phyloP scores from a whole-genome alignment of 1,140 invertebrate species.

The Drosophila saltans region DNA sequence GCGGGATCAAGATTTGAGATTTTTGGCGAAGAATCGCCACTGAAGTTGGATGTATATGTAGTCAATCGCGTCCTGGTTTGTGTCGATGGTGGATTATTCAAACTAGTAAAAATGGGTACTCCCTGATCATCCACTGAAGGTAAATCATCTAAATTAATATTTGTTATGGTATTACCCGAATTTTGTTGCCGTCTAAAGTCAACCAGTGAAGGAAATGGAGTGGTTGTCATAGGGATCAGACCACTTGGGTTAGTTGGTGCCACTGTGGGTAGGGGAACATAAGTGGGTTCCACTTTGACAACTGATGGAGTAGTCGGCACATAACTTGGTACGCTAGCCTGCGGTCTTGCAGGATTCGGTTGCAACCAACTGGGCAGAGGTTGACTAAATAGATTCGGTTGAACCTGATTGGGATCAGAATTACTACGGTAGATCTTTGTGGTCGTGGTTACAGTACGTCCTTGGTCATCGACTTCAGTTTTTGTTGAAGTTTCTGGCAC shows the following conservation, averaged over 20 bases:
- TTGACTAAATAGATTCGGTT: slow-evolving; percentile 12
- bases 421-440: slow-evolving; percentile 28
- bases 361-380: slow-evolving; percentile 24
- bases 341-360: not conserved
- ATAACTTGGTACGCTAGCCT: not conserved
- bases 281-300: not conserved
- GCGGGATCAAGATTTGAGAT: slow-evolving; percentile 24
- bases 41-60: slow-evolving; percentile 15
- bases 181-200: slow-evolving; percentile 32
- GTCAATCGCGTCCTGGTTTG: slow-evolving; percentile 23
- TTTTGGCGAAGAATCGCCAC: not conserved
- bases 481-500: slow-evolving; percentile 46
- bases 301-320: not conserved
- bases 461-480: slow-evolving; percentile 49
- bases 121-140: slow-evolving; percentile 40
- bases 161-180: not conserved
- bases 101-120: not conserved
- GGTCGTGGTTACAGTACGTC: slow-evolving; percentile 46
- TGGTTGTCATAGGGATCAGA: slow-evolving; percentile 20
- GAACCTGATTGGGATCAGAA: not conserved
- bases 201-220: slow-evolving; percentile 31
- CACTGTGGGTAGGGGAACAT: not conserved
- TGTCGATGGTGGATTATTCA: not conserved
- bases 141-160: not conserved
- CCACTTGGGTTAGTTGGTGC: not conserved